Percentiles rank a stretch among this genome's conserved stretches.
phyloP scores from a whole-genome alignment of 2,797 vertebrate species.

The Lutjanus argentimaculatus region DNA sequence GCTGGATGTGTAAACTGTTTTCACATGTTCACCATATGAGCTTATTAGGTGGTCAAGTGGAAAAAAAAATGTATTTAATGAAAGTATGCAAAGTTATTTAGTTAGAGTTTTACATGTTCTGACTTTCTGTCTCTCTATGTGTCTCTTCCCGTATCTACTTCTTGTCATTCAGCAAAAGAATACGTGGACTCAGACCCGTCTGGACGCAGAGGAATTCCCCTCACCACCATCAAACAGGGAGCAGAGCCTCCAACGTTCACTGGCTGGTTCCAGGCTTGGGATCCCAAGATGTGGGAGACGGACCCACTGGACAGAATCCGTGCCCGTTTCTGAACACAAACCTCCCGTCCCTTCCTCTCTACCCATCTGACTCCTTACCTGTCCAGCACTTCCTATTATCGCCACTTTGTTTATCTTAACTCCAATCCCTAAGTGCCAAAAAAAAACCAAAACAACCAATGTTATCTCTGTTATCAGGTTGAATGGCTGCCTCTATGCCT shows the following conservation, averaged over 20 bases:
- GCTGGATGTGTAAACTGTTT: background rate
- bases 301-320: constrained; percentile 81
- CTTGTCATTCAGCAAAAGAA: constrained; percentile 78
- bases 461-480: constrained; percentile 36
- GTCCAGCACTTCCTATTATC: constrained; percentile 18
- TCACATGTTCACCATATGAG: background rate
- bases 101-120: background rate
- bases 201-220: constrained; percentile 80
- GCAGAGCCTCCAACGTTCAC: constrained; percentile 86
- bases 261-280: constrained; percentile 91
- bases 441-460: constrained; percentile 32
- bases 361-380: constrained; percentile 2
- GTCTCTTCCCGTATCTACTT: background rate
- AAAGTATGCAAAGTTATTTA: background rate
- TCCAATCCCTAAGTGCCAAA: constrained; percentile 73
- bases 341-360: background rate
- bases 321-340: constrained; percentile 68
- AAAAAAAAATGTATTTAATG: background rate
- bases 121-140: background rate
- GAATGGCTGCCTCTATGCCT: constrained; percentile 39
- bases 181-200: constrained; percentile 86
- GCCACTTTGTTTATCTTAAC: constrained; percentile 35
- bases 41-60: too few relatives aligned
- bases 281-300: constrained; percentile 85
- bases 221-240: constrained; percentile 86